Conservation (phyloP, 2,888 invertebrate genomes). For the Cloeon dipterum region DNA sequence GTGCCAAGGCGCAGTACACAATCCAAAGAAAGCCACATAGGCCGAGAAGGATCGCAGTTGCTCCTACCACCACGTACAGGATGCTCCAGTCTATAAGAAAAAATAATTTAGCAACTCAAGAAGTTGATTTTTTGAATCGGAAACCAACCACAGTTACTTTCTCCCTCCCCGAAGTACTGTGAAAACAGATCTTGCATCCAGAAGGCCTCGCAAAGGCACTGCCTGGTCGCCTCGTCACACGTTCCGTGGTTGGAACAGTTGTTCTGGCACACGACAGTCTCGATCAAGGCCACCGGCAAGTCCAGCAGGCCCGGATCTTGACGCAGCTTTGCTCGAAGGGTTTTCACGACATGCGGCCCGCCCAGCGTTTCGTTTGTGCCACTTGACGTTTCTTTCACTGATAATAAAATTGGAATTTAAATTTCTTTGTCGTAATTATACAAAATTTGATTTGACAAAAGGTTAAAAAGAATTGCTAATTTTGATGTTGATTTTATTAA, state of each 20-base stretch:
- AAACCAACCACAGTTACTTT: conserved; percentile 54
- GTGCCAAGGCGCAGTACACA: conserved; percentile 33
- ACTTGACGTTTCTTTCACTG: background rate
- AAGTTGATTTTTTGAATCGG: no score
- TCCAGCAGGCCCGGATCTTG: conserved; percentile 47
- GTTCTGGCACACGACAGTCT: conserved; percentile 75
- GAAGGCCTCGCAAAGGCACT: conserved; percentile 81
- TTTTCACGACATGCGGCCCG: conserved; percentile 38
- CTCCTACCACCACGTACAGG: conserved; percentile 65
- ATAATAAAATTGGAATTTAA: no score
- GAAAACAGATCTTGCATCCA: conserved; percentile 80
- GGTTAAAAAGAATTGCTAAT: no score
- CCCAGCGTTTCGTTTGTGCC: conserved; percentile 16
- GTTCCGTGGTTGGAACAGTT: conserved; percentile 76
- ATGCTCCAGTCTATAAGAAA: conserved; percentile 64
- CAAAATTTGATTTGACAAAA: no score
- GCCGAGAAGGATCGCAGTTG: conserved; percentile 29
- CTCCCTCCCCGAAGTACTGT: conserved; percentile 36
- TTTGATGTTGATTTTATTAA: no score
- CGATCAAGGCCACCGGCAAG: conserved; percentile 49
- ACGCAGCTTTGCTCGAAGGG: conserved; percentile 40
- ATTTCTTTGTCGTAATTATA: no score
- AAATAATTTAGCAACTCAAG: no score
- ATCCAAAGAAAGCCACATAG: conserved; percentile 36
- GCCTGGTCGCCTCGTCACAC: conserved; percentile 61